phyloP scores from a whole-genome alignment of 2,797 vertebrate species.

The Chaetodon trifasciatus region DNA sequence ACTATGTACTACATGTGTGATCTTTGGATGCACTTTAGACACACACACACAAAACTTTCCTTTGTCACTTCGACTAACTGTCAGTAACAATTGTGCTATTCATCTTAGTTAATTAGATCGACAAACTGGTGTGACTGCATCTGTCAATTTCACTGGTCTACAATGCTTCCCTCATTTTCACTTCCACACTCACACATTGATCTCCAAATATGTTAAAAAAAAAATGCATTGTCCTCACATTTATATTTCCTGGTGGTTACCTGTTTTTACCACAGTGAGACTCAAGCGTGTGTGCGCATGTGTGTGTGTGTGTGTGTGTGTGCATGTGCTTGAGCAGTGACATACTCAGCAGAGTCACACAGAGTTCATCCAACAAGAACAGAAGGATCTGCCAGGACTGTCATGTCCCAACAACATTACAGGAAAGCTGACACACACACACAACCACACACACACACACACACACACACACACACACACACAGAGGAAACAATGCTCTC shows the following conservation, averaged over 20 bases:
- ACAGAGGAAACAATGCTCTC: slow-evolving; percentile 61
- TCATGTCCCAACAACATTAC: slow-evolving; percentile 92
- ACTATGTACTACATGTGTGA: neutral
- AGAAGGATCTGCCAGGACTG: slow-evolving; percentile 87
- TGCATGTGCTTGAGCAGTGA: slow-evolving; percentile 77
- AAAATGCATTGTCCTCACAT: slow-evolving; percentile 18
- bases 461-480: slow-evolving; percentile 10
- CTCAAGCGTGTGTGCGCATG: slow-evolving; percentile 26
- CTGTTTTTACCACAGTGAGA: slow-evolving; percentile 57
- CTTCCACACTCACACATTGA: slow-evolving; percentile 26
- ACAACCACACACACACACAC: slow-evolving; percentile 30
- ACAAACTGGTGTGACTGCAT: slow-evolving; percentile 67
- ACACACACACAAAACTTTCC: neutral
- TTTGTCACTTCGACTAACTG: slow-evolving; percentile 26
- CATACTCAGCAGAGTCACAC: slow-evolving; percentile 88
- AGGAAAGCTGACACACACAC: slow-evolving; percentile 68
- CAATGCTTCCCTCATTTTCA: slow-evolving; percentile 10
- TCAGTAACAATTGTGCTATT: slow-evolving; percentile 35
- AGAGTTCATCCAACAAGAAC: slow-evolving; percentile 92
- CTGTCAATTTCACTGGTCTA: slow-evolving; percentile 39
- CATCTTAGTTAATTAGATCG: slow-evolving; percentile 48
- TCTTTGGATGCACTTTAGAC: neutral
- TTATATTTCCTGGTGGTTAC: slow-evolving; percentile 66
- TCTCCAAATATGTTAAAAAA: neutral
- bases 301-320: slow-evolving; percentile 28